Conservation (phyloP, 1,140 invertebrate genomes). For the Drosophila ercepeae region DNA sequence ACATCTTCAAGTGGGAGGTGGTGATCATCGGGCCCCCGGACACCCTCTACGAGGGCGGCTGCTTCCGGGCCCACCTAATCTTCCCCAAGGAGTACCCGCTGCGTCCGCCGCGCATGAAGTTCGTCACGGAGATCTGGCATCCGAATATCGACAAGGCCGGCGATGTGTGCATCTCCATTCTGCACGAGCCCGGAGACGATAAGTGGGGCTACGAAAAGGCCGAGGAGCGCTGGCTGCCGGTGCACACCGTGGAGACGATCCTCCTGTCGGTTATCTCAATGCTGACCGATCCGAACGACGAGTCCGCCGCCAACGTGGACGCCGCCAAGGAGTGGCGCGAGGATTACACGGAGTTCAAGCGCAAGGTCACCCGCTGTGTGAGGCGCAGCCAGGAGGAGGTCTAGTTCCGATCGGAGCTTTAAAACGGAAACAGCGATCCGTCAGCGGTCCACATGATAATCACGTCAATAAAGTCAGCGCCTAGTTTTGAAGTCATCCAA, state of each 20-base stretch:
- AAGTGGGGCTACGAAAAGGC: constrained; percentile 98
- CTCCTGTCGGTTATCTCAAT: constrained; percentile 99
- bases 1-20: constrained; percentile 99
- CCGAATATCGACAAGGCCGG: constrained; percentile 98
- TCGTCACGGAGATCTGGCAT: constrained; percentile 99
- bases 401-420: constrained; percentile 3
- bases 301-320: constrained; percentile 99
- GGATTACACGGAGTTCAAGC: constrained; percentile 97
- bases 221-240: constrained; percentile 98
- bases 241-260: constrained; percentile 99
- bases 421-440: not conserved
- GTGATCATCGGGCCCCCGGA: constrained; percentile 99
- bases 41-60: constrained; percentile 98
- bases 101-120: constrained; percentile 99
- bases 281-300: constrained; percentile 99
- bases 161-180: constrained; percentile 99
- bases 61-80: constrained; percentile 97
- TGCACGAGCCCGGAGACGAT: constrained; percentile 99
- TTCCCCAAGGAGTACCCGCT: constrained; percentile 99
- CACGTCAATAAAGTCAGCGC: constrained; percentile 52
- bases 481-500: constrained; percentile 24
- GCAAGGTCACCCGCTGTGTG: constrained; percentile 97
- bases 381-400: constrained; percentile 88
- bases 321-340: constrained; percentile 91
- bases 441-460: constrained; percentile 11